Evolutionary conservation across 1,140 invertebrate genomes (phyloP), one percentile per base, ranked within the genome.

Genomic region (Drosophila burlai): DNA sequence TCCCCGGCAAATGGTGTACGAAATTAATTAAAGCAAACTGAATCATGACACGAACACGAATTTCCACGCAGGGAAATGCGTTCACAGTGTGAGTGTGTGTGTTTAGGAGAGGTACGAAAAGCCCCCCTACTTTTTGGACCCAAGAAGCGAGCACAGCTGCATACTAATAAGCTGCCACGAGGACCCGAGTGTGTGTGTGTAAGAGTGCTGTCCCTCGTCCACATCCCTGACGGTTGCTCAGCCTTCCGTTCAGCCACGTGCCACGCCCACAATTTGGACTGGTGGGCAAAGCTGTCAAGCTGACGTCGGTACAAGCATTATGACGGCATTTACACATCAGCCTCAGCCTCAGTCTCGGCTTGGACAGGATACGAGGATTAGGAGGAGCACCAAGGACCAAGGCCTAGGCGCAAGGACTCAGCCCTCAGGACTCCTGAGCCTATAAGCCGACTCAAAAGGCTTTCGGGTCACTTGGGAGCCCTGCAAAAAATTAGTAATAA

Each of bases 291-390:
- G 76, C 77, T 85, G 82, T 85, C 82, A 84, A 65, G 62, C 78
- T 89, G 84, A 84, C 72, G 78, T 74, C 83, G 83, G 83, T 89
- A 87, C 84, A 76, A 76, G 84, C 73, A 83, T 87, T 87, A 87
- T 87, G 84, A 87, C 66, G 78, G 85, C 81, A 89, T 89, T 89
- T 89, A 67, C 84, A 84, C 83, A 87, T 87, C 69, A 69, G 80
- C 69, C 62, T 31, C 15, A 47, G 58, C 40, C 42, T 21, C 15
- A 47, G 58, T 34, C 42, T 21, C 29, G 26, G 55, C 62, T 61
- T 47, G 63, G 49, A 45, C 74, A 59, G 78, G 40, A 69, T 40
- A 18, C 52, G 36, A 76, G 83, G 80, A 87, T 86, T 87, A 86
- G 76, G 31, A 46, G 69, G 52, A 60, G 50, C 29, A 43, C 68